Evolutionary conservation across 1,140 invertebrate genomes (phyloP).

Genomic region (Akabosia matsudoensis): DNA sequence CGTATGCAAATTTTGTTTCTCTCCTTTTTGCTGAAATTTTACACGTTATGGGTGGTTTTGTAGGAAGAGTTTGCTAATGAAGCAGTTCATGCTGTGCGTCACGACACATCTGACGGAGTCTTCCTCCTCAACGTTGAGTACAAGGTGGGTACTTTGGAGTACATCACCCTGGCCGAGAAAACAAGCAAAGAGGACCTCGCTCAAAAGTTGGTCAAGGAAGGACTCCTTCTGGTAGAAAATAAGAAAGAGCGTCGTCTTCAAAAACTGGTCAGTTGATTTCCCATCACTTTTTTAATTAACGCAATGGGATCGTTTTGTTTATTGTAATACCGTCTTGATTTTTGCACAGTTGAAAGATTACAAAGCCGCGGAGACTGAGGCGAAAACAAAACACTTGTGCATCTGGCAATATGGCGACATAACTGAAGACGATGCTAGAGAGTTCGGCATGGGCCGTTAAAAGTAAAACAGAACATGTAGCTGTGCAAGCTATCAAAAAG

Average conservation of each 20-base stretch:
- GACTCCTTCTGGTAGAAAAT: slow-evolving; percentile 75
- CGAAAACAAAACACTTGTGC: slow-evolving; percentile 75
- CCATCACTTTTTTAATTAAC: slow-evolving; percentile 22
- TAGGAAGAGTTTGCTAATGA: slow-evolving; percentile 72
- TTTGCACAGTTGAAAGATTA: slow-evolving; percentile 70
- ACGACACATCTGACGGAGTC: slow-evolving; percentile 57
- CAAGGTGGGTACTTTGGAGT: slow-evolving; percentile 62
- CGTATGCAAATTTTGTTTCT: background rate
- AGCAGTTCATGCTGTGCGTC: slow-evolving; percentile 67
- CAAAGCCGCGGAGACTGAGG: slow-evolving; percentile 74
- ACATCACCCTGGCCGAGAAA: slow-evolving; percentile 68
- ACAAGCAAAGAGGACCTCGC: slow-evolving; percentile 75
- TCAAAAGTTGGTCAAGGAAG: slow-evolving; percentile 78
- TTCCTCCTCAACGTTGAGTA: slow-evolving; percentile 72
- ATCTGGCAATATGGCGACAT: slow-evolving; percentile 97
- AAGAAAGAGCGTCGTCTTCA: slow-evolving; percentile 75
- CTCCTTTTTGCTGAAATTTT: slow-evolving; percentile 24
- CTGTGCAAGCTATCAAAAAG: background rate
- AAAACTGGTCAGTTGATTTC: slow-evolving; percentile 61
- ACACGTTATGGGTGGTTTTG: too few species aligned
- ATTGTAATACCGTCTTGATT: background rate
- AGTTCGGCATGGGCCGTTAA: slow-evolving; percentile 62
- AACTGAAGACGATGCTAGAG: slow-evolving; percentile 88
- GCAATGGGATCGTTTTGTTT: background rate
- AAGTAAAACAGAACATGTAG: background rate